Conservation (phyloP, 2,797 vertebrate species). For the Staurois parvus region DNA sequence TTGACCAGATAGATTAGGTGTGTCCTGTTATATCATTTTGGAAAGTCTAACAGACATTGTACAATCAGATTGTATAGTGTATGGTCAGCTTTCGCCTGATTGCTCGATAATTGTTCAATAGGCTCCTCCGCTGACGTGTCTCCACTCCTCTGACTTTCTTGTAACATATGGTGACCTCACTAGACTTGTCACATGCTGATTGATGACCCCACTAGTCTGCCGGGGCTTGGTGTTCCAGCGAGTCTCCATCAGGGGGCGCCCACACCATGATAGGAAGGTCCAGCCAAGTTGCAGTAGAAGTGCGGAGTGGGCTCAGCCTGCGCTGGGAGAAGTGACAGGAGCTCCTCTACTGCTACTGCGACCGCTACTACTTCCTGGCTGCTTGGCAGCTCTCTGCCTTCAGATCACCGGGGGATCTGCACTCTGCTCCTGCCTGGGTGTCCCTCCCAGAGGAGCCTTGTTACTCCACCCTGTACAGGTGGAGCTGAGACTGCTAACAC, state of each 20-base stretch:
- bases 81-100: too few species aligned
- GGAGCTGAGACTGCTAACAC: conserved; percentile 26
- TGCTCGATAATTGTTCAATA: too few species aligned
- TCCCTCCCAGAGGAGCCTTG: conserved; percentile 19
- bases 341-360: neutral
- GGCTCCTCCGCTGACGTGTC: too few species aligned
- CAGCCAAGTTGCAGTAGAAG: too few species aligned
- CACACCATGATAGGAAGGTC: neutral
- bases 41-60: too few species aligned
- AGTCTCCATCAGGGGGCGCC: neutral
- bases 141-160: too few species aligned
- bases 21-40: too few species aligned
- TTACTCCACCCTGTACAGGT: conserved; percentile 43
- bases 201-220: neutral
- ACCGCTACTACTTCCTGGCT: too few species aligned
- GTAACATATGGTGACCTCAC: too few species aligned
- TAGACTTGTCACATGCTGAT: too few species aligned
- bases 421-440: conserved; percentile 32
- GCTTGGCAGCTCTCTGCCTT: neutral
- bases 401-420: neutral
- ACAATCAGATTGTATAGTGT: too few species aligned
- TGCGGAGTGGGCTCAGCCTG: neutral
- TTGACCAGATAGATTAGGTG: too few species aligned
- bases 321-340: neutral
- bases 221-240: neutral